These are phyloP conservation scores for Erannis defoliaria DNA, from an alignment of 2,888 invertebrate genomes.

Conservation along the genomic window DNA sequence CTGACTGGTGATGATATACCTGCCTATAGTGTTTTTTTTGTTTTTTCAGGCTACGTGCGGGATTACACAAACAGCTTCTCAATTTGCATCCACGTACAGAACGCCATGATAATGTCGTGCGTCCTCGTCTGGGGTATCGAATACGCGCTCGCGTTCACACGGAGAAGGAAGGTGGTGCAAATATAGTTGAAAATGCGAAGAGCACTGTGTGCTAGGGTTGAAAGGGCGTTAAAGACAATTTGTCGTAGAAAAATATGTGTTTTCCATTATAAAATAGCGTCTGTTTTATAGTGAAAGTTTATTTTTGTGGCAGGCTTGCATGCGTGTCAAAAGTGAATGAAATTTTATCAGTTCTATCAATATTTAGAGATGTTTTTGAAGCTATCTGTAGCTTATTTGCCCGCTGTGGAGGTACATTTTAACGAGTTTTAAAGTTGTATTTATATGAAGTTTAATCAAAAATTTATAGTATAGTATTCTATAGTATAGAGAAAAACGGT, in stretches of 20 bases:
- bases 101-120: constrained; percentile 89
- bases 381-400: constrained; percentile 14
- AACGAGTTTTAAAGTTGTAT: background rate
- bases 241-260: constrained; percentile 1
- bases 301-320: background rate
- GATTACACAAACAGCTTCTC: constrained; percentile 90
- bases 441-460: background rate
- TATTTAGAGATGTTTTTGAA: constrained; percentile 25
- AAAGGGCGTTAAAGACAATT: background rate
- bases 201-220: constrained; percentile 3
- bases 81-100: constrained; percentile 90
- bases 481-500: too few species aligned
- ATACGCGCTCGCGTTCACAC: constrained; percentile 78
- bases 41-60: constrained; percentile 88
- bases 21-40: constrained; percentile 12
- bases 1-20: too few species aligned
- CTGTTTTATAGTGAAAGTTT: background rate
- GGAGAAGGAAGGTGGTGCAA: constrained; percentile 80
- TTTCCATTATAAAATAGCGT: background rate
- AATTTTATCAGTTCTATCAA: constrained; percentile 16
- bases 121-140: constrained; percentile 90
- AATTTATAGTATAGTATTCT: too few species aligned
- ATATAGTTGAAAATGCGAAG: constrained; percentile 59
- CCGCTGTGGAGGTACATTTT: constrained; percentile 18
- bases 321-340: background rate